Evolutionary conservation across 2,113 vertebrate genomes (phyloP).

Genomic region (Tachysurus vachellii): DNA sequence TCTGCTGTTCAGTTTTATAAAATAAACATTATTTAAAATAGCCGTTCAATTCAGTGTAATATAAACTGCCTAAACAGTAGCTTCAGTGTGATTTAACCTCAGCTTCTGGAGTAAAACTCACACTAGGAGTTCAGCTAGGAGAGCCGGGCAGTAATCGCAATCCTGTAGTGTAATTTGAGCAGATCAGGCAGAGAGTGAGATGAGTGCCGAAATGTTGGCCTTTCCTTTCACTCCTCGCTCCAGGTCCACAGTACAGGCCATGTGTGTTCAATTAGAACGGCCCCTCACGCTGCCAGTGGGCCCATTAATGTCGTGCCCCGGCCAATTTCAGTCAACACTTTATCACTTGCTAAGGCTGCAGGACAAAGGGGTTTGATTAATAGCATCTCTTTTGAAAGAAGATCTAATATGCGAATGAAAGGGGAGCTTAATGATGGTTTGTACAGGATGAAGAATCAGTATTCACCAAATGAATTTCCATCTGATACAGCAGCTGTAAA

Average conservation of each 20-base stretch:
- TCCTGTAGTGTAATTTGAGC: not conserved
- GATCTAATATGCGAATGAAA: conserved; percentile 49
- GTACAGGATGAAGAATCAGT: conserved; percentile 45
- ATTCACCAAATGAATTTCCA: conserved; percentile 39
- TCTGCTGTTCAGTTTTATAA: not conserved
- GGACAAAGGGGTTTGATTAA: conserved; percentile 55
- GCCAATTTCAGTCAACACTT: conserved; percentile 33
- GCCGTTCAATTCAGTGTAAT: not conserved
- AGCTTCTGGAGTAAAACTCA: conserved; percentile 27
- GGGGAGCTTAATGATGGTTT: conserved; percentile 47
- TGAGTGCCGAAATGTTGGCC: not conserved
- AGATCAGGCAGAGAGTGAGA: not conserved
- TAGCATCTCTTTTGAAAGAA: conserved; percentile 52
- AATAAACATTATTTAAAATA: not conserved
- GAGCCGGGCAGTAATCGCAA: not conserved
- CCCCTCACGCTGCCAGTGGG: conserved; percentile 25
- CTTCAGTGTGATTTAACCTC: conserved; percentile 28
- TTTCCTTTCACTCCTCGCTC: not conserved
- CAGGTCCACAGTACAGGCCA: conserved; percentile 12
- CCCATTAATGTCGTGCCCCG: conserved; percentile 33
- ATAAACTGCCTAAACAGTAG: conserved; percentile 21
- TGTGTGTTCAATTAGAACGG: conserved; percentile 37
- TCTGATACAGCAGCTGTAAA: conserved; percentile 49
- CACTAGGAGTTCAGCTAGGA: not conserved
- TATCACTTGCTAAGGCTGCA: conserved; percentile 39